These are phyloP conservation scores for Nerophis ophidion DNA, from an alignment of 2,113 vertebrate genomes.

Conservation along the genomic window DNA sequence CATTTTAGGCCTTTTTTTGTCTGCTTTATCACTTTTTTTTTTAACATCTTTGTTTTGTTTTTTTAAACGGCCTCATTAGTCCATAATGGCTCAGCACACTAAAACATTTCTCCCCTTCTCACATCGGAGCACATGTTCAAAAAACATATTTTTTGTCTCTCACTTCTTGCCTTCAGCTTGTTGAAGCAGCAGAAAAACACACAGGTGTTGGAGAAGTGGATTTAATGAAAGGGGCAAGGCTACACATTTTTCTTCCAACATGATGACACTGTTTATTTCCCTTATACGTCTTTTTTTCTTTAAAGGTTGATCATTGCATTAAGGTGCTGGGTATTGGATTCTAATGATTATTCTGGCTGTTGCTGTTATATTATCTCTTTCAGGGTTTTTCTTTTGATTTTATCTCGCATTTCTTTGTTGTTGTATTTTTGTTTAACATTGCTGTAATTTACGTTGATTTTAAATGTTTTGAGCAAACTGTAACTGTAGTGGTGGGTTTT, in stretches of 20 bases:
- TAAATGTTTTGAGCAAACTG: constrained; percentile 69
- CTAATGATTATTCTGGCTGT: constrained; percentile 69
- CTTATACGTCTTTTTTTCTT: constrained; percentile 46
- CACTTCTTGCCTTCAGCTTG: constrained; percentile 14
- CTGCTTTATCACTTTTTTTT: background rate
- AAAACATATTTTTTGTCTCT: constrained; percentile 16
- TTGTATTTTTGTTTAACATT: constrained; percentile 64
- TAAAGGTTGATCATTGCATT: constrained; percentile 65
- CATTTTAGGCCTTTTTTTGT: constrained; percentile 15
- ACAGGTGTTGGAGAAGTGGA: background rate
- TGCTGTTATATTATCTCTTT: constrained; percentile 70
- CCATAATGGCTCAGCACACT: constrained; percentile 23
- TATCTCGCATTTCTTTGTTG: constrained; percentile 38
- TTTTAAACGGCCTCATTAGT: constrained; percentile 19
- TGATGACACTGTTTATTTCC: constrained; percentile 45
- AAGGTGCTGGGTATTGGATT: constrained; percentile 70
- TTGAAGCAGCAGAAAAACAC: constrained; percentile 14
- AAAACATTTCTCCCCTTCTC: background rate
- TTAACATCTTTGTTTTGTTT: background rate
- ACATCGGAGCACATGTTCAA: constrained; percentile 4
- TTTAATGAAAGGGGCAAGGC: background rate
- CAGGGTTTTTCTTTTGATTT: constrained; percentile 63
- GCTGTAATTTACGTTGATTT: constrained; percentile 72
- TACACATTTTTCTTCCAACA: constrained; percentile 44
- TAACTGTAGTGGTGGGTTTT: constrained; percentile 68